Percentiles rank a stretch among this genome's conserved stretches.
These are phyloP conservation scores for Bucorvus abyssinicus DNA, from an alignment of 2,797 vertebrate species.

Conservation along the genomic window DNA sequence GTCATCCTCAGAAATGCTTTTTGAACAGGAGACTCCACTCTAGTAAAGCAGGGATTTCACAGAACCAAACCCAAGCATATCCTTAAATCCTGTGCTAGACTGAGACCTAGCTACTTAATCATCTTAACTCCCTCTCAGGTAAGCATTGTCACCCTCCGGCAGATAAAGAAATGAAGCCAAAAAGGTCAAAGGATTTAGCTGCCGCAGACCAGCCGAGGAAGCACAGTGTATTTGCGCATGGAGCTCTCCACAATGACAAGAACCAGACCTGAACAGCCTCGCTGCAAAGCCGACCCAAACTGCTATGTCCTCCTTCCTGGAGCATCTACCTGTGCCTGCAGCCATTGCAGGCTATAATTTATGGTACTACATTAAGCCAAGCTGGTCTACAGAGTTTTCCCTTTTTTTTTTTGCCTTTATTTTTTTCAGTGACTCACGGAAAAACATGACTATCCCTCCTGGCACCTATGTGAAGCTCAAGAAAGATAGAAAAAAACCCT, in stretches of 20 bases:
- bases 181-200: not conserved
- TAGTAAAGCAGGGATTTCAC: not conserved
- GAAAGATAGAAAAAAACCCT: not conserved
- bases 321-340: not conserved
- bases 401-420: fast-evolving
- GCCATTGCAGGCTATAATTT: fast-evolving
- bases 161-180: not conserved
- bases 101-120: not conserved
- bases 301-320: not conserved
- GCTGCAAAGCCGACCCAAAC: not conserved
- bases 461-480: not conserved
- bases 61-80: not conserved
- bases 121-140: conserved; percentile 3
- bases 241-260: not conserved
- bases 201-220: not conserved
- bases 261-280: not conserved
- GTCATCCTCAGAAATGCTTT: not conserved
- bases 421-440: not conserved
- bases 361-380: fast-evolving
- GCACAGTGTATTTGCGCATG: not conserved
- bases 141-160: not conserved
- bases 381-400: not conserved
- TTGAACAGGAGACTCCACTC: not conserved
- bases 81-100: conserved; percentile 26
- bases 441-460: not conserved